These are phyloP conservation scores for Criorhina ranunculi DNA, from an alignment of 2,888 invertebrate genomes.

Conservation along the genomic window DNA sequence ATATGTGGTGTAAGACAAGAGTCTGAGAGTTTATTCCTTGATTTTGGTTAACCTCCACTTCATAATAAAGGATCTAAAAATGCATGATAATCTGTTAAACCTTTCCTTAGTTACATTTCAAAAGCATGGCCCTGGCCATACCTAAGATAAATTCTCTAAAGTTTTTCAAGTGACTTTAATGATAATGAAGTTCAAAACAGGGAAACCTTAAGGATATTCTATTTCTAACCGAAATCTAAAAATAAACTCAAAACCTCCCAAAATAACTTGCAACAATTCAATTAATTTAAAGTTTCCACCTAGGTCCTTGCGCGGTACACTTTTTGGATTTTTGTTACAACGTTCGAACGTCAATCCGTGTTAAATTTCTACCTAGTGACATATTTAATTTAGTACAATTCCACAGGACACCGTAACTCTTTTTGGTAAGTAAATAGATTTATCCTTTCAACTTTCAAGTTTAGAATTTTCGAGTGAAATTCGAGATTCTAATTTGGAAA, in stretches of 20 bases:
- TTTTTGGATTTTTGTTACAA: no score
- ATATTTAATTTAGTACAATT: constrained; percentile 2
- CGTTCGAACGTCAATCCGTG: background rate
- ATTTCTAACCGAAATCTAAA: background rate
- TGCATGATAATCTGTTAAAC: no score
- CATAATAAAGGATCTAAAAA: no score
- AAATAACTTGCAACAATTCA: background rate
- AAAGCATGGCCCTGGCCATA: no score
- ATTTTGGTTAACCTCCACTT: no score
- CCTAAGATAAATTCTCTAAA: no score
- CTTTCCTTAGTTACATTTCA: no score
- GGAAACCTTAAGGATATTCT: no score
- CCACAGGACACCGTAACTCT: background rate
- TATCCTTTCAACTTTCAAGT: background rate
- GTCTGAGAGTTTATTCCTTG: no score
- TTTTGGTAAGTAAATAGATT: background rate
- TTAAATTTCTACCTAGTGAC: constrained; percentile 7
- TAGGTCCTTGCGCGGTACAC: background rate
- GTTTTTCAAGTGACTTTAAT: no score
- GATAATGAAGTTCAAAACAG: no score
- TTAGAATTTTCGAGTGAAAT: constrained; percentile 9
- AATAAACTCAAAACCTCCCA: background rate
- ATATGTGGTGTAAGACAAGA: no score
- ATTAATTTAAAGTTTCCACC: background rate
- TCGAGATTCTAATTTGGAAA: constrained; percentile 26